A percentile compares a stretch with the other conserved stretches of the same genome.
These are phyloP conservation scores for Pipistrellus pygmaeus DNA, from an alignment of 2,797 vertebrate species.

Conservation along the genomic window DNA sequence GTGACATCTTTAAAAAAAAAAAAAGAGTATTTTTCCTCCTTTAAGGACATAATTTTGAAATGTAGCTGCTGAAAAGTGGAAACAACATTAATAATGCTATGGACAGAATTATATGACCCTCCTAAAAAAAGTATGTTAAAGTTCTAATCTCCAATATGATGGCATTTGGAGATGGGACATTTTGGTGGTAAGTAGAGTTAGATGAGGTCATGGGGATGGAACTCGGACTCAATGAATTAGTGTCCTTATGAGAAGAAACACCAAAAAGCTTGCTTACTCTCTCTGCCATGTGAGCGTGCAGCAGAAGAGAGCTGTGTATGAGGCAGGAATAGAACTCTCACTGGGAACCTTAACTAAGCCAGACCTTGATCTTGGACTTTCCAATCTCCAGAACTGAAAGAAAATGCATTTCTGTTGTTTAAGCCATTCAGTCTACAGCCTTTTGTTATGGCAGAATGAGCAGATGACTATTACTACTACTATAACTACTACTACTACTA, in stretches of 20 bases:
- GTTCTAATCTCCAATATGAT: neutral
- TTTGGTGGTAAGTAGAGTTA: neutral
- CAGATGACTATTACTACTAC: neutral
- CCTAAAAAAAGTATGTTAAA: neutral
- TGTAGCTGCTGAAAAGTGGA: neutral
- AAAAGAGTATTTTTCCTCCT: neutral
- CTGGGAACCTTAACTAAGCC: neutral
- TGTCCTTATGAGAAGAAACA: neutral
- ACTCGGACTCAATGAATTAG: neutral
- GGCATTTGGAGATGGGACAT: neutral
- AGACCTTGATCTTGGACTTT: neutral
- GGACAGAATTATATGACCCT: neutral
- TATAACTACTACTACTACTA: neutral
- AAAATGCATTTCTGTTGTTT: neutral
- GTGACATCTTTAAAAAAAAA: neutral
- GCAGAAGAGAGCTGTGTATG: neutral
- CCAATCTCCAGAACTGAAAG: neutral
- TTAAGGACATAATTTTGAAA: constrained; percentile 3
- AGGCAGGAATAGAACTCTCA: neutral
- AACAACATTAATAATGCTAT: neutral
- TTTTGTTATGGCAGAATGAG: neutral
- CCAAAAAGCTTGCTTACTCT: neutral
- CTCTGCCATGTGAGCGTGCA: neutral
- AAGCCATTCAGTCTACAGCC: neutral
- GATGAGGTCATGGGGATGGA: neutral